Base-by-base conservation (phyloP, 2,113 vertebrate species). In the Craseonycteris thonglongyai region DNA sequence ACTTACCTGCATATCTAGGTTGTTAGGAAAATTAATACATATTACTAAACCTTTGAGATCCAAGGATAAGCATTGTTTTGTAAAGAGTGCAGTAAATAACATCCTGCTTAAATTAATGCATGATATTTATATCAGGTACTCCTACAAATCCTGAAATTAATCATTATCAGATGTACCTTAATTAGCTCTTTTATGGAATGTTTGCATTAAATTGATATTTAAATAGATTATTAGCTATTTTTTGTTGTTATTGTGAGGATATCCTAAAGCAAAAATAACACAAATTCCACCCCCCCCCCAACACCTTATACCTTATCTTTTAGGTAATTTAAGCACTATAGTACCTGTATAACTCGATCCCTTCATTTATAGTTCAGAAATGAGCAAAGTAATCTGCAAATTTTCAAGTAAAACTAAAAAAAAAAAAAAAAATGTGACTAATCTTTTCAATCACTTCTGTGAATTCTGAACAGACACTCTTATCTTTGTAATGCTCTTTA, bases 401-500 rank as follows among this genome's bases (percentile, higher is more conserved):
- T 84, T 71, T 56, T n/a, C 59, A 79, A 61, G n/a, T 68, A 91
- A 93, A 88, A 35, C 42, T 88, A 75, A 40, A 82, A 22, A 91
- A 93, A 88, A 35, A 42, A 90, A 75, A 40, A 82, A 22, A 88
- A 91, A 69, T 47, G 63, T 19, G 16, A 49, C 51, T 49, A 95
- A 81, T 76, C 35, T 45, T 93, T 49, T 58, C 54, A 94, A 24
- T 88, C 63, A 35, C 26, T 76, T 61, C 33, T 78, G 40, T 80
- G 85, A 78, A 93, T 65, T 79, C 59, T 93, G 35, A 54, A 49
- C 61, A 56, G 13, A 63, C 33, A 78, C 59, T 84, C 35, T 69
- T 84, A 91, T 45, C 68, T 88, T 85, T 78, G 69, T 78, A 79
- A 94, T 81, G 59, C 59, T 88, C 91, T 96, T 92, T 54, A 91